Percentiles rank a stretch among this genome's conserved stretches.
Evolutionary conservation across 2,888 invertebrate species (phyloP).

Genomic region (Malacosoma neustria): DNA sequence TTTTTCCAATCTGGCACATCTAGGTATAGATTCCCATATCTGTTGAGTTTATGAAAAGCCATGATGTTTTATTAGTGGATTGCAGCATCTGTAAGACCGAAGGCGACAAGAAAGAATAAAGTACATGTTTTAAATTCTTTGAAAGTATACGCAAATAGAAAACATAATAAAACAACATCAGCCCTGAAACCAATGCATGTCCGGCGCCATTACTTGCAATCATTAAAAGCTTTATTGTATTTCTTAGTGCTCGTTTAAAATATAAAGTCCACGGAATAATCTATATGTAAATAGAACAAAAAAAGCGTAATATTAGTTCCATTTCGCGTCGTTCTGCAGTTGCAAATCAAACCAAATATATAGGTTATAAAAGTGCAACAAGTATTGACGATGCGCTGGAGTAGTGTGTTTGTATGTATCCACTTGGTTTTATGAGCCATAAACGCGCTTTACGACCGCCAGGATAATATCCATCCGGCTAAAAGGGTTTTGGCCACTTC

Average conservation of each 20-base stretch:
- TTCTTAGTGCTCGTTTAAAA: background rate
- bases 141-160: too few species aligned
- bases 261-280: background rate
- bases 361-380: conserved; percentile 73
- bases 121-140: too few species aligned
- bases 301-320: conserved; percentile 32
- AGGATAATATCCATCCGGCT: conserved; percentile 69
- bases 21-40: too few species aligned
- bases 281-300: conserved; percentile 16
- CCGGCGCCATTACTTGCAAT: conserved; percentile 1
- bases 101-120: too few species aligned
- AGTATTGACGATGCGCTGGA: conserved; percentile 55
- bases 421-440: conserved; percentile 69
- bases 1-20: too few species aligned
- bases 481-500: conserved; percentile 59
- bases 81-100: too few species aligned
- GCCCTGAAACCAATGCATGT: too few species aligned
- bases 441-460: conserved; percentile 60
- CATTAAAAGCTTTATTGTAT: conserved; percentile 2
- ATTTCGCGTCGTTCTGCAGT: conserved; percentile 52
- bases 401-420: conserved; percentile 45
- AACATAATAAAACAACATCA: too few species aligned
- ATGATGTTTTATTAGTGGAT: too few species aligned
- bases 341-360: conserved; percentile 72
- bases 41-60: too few species aligned